Evolutionary conservation across 1,140 invertebrate species (phyloP), one percentile per base, ranked within the genome.

Genomic region (Saccostrea glomerata): DNA sequence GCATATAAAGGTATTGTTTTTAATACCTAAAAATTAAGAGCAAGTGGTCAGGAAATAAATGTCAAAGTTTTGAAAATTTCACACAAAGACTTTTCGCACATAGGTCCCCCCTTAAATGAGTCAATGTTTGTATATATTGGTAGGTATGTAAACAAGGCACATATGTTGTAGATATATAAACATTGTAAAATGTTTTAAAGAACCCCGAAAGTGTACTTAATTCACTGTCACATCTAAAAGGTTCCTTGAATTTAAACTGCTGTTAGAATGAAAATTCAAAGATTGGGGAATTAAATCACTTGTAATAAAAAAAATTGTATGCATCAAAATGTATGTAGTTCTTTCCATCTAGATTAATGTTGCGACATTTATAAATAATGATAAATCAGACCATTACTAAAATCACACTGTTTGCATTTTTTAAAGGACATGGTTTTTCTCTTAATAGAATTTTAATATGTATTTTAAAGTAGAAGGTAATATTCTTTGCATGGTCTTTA

Each of bases 91-190:
- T n/a, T n/a, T n/a, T n/a, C n/a, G n/a, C n/a, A n/a, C n/a, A n/a
- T n/a, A n/a, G n/a, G n/a, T n/a, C n/a, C n/a, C n/a, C n/a, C n/a
- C n/a, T n/a, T 36, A 0, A 25, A 36, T 77, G 70, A 36, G 70
- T 77, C 70, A 77, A 77, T 77, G 70, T 77, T 77, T 77, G 70
- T 77, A 30, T 77, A 15, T 36, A 36, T 77, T 12, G 23, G 70
- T 15, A 77, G 25, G 70, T 30, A 36, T 77, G 7, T 36, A 36
- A 30, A 77, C 70, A 77, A 36, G 30, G 5, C 30, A 77, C 30
- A 36, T 77, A 77, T 77, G 60, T 77, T 30, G 30, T 15, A 17
- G 70, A 30, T n/a, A 66, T 23, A 66, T 23, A 66, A 4, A 23
- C 20, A 66, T 36, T 77, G 70, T 30, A 36, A 30, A 77, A 15